Conservation (phyloP, 2,888 invertebrate species). For the Eulithis prunata region DNA sequence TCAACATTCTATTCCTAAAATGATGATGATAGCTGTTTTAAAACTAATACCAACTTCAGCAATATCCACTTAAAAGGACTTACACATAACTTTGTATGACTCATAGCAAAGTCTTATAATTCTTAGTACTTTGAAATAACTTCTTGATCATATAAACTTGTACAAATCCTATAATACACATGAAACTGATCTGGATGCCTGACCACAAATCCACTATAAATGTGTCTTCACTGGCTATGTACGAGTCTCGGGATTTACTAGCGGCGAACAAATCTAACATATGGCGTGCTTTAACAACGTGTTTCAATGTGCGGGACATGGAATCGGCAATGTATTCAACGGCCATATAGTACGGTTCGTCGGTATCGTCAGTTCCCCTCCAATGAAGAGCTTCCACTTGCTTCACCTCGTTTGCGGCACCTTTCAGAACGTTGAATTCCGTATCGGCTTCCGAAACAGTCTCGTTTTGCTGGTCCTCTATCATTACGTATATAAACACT, state of each 20-base stretch:
- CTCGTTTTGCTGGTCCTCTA: constrained; percentile 83
- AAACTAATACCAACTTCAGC: too few species aligned
- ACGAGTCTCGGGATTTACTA: constrained; percentile 91
- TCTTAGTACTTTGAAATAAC: constrained; percentile 55
- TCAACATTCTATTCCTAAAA: too few species aligned
- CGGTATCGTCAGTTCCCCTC: constrained; percentile 58
- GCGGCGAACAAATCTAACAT: constrained; percentile 88
- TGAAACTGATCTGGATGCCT: constrained; percentile 87
- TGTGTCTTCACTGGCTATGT: constrained; percentile 91
- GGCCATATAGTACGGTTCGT: constrained; percentile 61
- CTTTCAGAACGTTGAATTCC: constrained; percentile 45
- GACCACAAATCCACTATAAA: constrained; percentile 93
- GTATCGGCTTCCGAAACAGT: constrained; percentile 52
- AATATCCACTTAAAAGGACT: too few species aligned
- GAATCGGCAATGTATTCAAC: constrained; percentile 86
- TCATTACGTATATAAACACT: constrained; percentile 90
- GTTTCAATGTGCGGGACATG: constrained; percentile 85
- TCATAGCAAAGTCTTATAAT: constrained; percentile 1
- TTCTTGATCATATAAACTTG: constrained; percentile 92
- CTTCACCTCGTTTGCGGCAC: constrained; percentile 57
- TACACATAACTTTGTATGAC: background rate
- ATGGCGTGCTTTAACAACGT: constrained; percentile 86
- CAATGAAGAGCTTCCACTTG: constrained; percentile 67
- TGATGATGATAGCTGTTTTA: too few species aligned
- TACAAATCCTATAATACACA: constrained; percentile 89